Evolutionary conservation across 2,888 invertebrate species (phyloP).

Genomic region (Cistogaster globosa): DNA sequence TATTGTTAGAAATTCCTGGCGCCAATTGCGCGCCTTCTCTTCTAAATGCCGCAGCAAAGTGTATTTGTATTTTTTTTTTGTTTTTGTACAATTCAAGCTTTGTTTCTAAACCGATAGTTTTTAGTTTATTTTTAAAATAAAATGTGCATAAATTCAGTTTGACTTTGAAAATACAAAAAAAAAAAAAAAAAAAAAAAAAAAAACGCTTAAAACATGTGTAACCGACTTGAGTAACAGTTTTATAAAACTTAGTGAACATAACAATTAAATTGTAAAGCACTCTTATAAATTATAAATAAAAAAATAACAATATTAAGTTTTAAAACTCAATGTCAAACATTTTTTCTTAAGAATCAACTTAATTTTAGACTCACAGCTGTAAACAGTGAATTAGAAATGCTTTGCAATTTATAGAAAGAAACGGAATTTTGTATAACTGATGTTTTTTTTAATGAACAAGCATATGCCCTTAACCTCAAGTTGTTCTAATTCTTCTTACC

Average conservation of each 20-base stretch:
- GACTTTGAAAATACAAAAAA: constrained; percentile 42
- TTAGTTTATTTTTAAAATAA: neutral
- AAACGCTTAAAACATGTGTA: constrained; percentile 9
- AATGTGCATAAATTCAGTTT: constrained; percentile 43
- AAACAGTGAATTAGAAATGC: too few relatives aligned
- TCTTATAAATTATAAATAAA: neutral
- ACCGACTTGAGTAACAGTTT: neutral
- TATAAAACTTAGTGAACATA: neutral
- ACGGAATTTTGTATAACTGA: too few relatives aligned
- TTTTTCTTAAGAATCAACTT: neutral
- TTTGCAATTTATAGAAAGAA: too few relatives aligned
- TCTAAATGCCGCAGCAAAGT: constrained; percentile 7
- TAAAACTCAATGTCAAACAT: constrained; percentile 5
- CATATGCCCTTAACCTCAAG: too few relatives aligned
- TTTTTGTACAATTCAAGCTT: neutral
- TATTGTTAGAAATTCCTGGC: constrained; percentile 56
- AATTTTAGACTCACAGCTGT: too few relatives aligned
- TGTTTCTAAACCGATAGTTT: neutral
- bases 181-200: neutral
- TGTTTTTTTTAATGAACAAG: too few relatives aligned
- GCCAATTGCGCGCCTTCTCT: constrained; percentile 57
- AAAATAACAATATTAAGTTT: neutral
- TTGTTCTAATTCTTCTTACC: too few relatives aligned
- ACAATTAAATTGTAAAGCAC: neutral
- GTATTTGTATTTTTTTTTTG: neutral